Conservation (phyloP, 1,140 invertebrate species). For the Hycleus phaleratus region DNA sequence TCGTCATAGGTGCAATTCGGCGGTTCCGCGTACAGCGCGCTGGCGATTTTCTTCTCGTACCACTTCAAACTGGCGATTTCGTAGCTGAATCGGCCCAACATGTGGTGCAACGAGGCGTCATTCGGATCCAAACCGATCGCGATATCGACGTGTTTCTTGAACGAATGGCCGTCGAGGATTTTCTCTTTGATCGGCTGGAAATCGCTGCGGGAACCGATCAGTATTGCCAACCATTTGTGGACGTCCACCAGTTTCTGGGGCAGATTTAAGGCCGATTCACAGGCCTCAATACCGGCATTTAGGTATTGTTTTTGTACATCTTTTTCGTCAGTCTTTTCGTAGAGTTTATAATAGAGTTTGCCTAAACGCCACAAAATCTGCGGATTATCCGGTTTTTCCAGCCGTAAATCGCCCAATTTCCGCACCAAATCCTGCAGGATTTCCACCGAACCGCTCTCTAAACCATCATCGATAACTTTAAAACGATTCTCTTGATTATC, state of each 20-base stretch:
- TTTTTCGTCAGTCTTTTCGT: constrained; percentile 42
- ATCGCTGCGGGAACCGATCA: constrained; percentile 48
- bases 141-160: constrained; percentile 64
- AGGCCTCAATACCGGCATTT: constrained; percentile 52
- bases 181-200: constrained; percentile 55
- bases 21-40: constrained; percentile 58
- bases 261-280: constrained; percentile 49
- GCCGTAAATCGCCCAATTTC: constrained; percentile 38
- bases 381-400: constrained; percentile 41
- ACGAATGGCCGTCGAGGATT: constrained; percentile 59
- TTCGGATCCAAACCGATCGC: constrained; percentile 58
- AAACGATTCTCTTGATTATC: constrained; percentile 28
- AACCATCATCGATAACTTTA: constrained; percentile 17
- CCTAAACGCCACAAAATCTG: constrained; percentile 62
- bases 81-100: constrained; percentile 62
- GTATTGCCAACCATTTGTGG: constrained; percentile 76
- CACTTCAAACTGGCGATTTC: constrained; percentile 63
- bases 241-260: constrained; percentile 50
- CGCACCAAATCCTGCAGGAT: constrained; percentile 33
- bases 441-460: constrained; percentile 27
- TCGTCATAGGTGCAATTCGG: constrained; percentile 58
- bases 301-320: constrained; percentile 48
- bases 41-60: constrained; percentile 62
- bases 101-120: constrained; percentile 59
- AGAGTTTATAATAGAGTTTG: constrained; percentile 54